Conservation (phyloP, 2,797 vertebrate genomes). For the Gadopsis bispinosus region DNA sequence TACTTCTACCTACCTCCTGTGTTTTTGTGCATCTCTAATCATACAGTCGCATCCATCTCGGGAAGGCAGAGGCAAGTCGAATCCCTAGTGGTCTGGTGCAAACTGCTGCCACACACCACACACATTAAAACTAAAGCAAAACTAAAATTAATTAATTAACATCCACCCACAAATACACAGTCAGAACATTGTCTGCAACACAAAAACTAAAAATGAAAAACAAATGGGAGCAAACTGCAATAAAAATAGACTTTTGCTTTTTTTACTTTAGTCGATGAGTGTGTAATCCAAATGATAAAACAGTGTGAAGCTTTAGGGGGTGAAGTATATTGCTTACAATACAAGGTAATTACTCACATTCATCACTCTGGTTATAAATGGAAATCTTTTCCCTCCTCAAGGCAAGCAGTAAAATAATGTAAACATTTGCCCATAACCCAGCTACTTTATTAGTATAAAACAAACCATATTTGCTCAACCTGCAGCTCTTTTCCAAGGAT, state of each 20-base stretch:
- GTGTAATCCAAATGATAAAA: constrained; percentile 62
- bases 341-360: constrained; percentile 77
- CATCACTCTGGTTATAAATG: constrained; percentile 74
- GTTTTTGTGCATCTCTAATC: constrained; percentile 26
- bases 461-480: constrained; percentile 65
- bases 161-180: not conserved
- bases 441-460: constrained; percentile 79
- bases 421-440: constrained; percentile 78
- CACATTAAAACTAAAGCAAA: not conserved
- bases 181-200: not conserved
- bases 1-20: constrained; percentile 3
- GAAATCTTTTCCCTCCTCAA: constrained; percentile 74
- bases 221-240: not conserved
- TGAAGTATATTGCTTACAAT: constrained; percentile 68
- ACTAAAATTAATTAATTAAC: not conserved
- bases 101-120: constrained; percentile 16
- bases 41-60: constrained; percentile 8
- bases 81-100: not conserved
- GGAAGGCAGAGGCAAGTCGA: not conserved
- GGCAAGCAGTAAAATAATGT: constrained; percentile 79
- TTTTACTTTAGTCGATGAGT: not conserved
- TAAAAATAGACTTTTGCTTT: constrained; percentile 15
- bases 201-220: constrained; percentile 18
- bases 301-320: constrained; percentile 64
- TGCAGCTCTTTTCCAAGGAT: constrained; percentile 72